These are phyloP conservation scores for Rhinolophus ferrumequinum DNA, from an alignment of 2,113 vertebrate genomes.

Conservation along the genomic window DNA sequence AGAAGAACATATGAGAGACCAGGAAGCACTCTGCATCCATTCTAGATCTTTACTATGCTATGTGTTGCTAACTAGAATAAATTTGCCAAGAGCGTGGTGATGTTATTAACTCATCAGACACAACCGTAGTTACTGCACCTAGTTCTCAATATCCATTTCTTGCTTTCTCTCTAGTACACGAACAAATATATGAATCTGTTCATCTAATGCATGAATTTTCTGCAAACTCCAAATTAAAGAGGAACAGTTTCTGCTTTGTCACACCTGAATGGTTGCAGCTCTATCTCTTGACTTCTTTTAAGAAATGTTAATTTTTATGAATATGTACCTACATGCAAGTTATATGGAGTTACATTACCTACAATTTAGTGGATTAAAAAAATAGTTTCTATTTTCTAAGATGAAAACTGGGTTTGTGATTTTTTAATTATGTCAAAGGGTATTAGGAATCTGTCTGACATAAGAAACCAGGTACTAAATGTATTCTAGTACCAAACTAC, in stretches of 20 bases:
- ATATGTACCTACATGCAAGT: neutral
- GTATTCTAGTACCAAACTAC: neutral
- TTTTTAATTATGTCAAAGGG: neutral
- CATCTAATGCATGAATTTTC: neutral
- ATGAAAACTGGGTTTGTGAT: neutral
- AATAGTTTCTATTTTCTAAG: neutral
- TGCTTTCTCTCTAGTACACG: neutral
- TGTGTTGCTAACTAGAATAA: neutral
- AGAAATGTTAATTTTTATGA: constrained; percentile 21
- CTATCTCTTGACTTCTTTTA: neutral
- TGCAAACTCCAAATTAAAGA: neutral
- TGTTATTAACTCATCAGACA: neutral
- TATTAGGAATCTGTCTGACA: neutral
- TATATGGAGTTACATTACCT: neutral
- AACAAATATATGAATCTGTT: neutral
- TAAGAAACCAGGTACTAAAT: neutral
- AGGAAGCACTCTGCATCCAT: neutral
- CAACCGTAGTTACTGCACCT: neutral
- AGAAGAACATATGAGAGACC: neutral
- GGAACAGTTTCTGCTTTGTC: neutral
- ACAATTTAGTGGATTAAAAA: neutral
- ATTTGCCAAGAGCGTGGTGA: neutral
- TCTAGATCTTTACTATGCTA: neutral
- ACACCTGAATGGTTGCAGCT: neutral
- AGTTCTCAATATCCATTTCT: neutral